These are phyloP conservation scores for Elachura formosa DNA, from an alignment of 2,113 vertebrate genomes.

Conservation along the genomic window DNA sequence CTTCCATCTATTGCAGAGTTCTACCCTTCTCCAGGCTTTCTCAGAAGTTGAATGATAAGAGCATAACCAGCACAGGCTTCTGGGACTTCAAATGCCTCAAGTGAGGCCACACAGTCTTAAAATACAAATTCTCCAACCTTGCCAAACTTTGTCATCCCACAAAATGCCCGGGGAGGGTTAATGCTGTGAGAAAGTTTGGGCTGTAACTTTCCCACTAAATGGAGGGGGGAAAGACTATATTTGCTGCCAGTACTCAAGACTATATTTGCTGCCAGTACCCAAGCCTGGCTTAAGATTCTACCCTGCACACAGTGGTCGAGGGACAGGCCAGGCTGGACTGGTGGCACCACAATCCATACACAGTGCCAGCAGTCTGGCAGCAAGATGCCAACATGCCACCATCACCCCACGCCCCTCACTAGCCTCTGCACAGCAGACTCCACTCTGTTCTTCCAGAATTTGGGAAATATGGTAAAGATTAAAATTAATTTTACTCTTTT, in stretches of 20 bases:
- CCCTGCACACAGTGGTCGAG: not conserved
- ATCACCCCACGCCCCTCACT: not conserved
- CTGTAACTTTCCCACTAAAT: not conserved
- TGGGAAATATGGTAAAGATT: conserved; percentile 12
- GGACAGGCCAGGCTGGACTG: not conserved
- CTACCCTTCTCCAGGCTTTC: not conserved
- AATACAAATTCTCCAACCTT: not conserved
- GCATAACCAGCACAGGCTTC: not conserved
- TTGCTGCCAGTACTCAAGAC: not conserved
- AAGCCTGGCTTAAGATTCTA: not conserved
- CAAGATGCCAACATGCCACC: not conserved
- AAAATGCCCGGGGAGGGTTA: not conserved
- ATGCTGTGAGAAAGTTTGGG: not conserved
- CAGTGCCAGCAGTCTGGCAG: not conserved
- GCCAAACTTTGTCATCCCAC: not conserved
- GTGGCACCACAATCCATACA: not conserved
- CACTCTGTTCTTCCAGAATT: not conserved
- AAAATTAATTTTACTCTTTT: not conserved
- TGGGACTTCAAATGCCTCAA: not conserved
- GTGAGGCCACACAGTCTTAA: not conserved
- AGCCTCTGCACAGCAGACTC: not conserved
- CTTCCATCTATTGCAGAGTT: not conserved
- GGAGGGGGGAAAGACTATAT: fast-evolving
- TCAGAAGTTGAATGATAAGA: not conserved
- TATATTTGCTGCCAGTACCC: not conserved